These are phyloP conservation scores for Epizoanthus scotinus DNA, from an alignment of 92 coral and sea anemone species.

Conservation along the genomic window DNA sequence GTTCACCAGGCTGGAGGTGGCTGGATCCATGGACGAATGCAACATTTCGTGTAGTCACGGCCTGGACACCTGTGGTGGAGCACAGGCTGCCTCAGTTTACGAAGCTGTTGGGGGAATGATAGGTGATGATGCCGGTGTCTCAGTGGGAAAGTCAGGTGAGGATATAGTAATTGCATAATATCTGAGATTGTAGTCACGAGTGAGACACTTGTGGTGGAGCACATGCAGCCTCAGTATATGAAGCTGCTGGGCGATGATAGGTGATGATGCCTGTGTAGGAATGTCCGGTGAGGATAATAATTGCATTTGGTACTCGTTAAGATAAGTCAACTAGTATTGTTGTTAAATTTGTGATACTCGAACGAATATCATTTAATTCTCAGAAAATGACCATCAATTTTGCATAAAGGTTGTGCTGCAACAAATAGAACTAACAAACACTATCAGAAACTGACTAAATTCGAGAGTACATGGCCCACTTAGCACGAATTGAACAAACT, in stretches of 20 bases:
- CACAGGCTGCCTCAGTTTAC: constrained; percentile 62
- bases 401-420: too few relatives aligned
- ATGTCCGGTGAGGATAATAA: constrained; percentile 22
- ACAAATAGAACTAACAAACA: too few relatives aligned
- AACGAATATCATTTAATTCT: too few relatives aligned
- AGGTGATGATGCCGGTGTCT: constrained; percentile 38
- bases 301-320: too few relatives aligned
- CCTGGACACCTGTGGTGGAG: constrained; percentile 73
- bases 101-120: constrained; percentile 51
- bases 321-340: too few relatives aligned
- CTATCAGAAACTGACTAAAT: too few relatives aligned
- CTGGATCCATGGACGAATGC: constrained; percentile 52
- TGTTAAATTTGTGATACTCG: too few relatives aligned
- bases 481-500: too few relatives aligned
- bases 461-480: too few relatives aligned
- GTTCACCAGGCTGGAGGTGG: constrained; percentile 47
- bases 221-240: constrained; percentile 61
- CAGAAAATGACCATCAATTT: too few relatives aligned
- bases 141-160: constrained; percentile 34
- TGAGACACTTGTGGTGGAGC: constrained; percentile 71
- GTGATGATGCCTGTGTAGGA: constrained; percentile 40
- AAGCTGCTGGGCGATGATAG: constrained; percentile 44
- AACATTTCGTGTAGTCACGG: constrained; percentile 50
- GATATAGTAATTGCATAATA: too few relatives aligned
- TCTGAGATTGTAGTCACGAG: constrained; percentile 11